Conservation (phyloP, 2,797 vertebrate genomes). For the Pagetopsis macropterus region DNA sequence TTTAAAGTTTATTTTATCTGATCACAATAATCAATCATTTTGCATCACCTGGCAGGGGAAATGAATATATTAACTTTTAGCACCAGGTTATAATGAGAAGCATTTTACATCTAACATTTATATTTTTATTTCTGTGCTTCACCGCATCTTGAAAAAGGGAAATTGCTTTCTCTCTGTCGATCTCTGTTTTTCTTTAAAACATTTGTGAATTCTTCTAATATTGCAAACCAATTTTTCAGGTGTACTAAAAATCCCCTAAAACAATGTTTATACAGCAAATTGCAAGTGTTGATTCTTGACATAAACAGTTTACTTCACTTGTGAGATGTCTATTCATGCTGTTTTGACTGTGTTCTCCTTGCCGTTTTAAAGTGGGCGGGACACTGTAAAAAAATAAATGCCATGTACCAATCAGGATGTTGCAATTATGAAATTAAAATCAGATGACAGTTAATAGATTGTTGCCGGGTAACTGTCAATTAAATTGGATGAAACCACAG, state of each 20-base stretch:
- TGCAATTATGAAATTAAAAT: neutral
- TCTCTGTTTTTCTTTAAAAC: conserved; percentile 8
- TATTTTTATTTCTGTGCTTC: conserved; percentile 53
- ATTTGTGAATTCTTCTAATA: neutral
- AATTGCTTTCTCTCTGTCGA: conserved; percentile 11
- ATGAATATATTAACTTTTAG: conserved; percentile 32
- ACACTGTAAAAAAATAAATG: neutral
- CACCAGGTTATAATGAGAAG: conserved; percentile 52
- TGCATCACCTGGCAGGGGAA: conserved; percentile 57
- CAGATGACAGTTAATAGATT: neutral
- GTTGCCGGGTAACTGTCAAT: neutral
- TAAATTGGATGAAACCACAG: neutral
- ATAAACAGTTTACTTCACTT: neutral
- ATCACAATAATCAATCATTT: conserved; percentile 56
- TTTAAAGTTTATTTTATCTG: conserved; percentile 47
- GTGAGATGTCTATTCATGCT: neutral
- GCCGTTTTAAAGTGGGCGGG: neutral
- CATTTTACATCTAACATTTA: conserved; percentile 38
- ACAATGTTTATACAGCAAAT: too few species aligned
- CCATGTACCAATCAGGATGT: too few species aligned
- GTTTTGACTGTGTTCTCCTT: neutral
- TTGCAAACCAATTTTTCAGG: too few species aligned
- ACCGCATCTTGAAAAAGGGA: conserved; percentile 44
- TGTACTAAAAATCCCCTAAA: too few species aligned
- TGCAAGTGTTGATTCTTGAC: too few species aligned